Evolutionary conservation across 35 echinoderm and acorn worm species (phyloP), one percentile per base, ranked within the genome.

Genomic region (Apostichopus parvimensis): DNA sequence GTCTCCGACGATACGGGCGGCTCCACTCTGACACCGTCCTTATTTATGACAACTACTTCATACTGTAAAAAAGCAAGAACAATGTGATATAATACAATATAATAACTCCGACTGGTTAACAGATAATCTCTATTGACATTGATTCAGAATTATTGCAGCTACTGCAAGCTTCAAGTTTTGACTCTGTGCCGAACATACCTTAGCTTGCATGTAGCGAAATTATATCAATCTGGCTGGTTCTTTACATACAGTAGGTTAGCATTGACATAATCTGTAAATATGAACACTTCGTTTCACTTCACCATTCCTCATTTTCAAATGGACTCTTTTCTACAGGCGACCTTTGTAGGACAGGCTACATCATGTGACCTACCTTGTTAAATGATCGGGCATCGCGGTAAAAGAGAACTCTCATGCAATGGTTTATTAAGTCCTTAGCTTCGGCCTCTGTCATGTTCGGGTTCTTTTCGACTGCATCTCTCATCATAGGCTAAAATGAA

Each of bases 351-450:
- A 78, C 77, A 24, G 8, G 28, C 20, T 24, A 78, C 8, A 23
- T 12, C 20, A 78, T 24, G 28, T 12, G 20, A 17, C 28, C 8
- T 90, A 98, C 97, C 91, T 92, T 98, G 65, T 98, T 98, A 79
- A 95, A 98, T 78, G 97, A 98, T 55, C 97, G 94, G n/a, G 97
- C 97, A 95, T 98, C 97, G 61, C 94, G 93, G 87, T 98, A 98
- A 91, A 96, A 98, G 55, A 98, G 91, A 18, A 98, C 91, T 83
- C 92, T 95, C 93, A 98, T 94, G 56, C 97, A 98, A 78, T 93
- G 55, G 53, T 92, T 92, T 24, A 98, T 80, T 2, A 98, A 34
- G 18, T 92, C 93, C 90, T 92, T 94, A 2, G 97, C 97, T 56
- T 98, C 97, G 25, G 65, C 92, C 79, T 95, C 93, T 9, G 97